Evolutionary conservation across 2,113 vertebrate genomes (phyloP).

Genomic region (Centropristis striata): DNA sequence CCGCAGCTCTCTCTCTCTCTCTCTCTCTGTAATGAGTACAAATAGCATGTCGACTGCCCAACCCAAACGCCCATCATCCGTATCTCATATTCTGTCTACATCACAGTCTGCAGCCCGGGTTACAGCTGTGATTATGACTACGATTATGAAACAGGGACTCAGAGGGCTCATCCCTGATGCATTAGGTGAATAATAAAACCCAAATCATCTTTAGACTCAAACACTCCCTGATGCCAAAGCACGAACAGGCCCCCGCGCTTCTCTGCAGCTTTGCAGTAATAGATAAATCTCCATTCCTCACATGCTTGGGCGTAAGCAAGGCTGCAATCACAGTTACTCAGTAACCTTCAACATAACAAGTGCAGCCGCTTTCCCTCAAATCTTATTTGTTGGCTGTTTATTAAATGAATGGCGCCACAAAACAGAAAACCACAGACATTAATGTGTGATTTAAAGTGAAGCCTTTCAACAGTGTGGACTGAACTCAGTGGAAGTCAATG

Average conservation of each 20-base stretch:
- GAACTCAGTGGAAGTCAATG: background rate
- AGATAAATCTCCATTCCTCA: constrained; percentile 49
- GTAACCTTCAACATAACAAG: constrained; percentile 2
- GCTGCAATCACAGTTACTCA: constrained; percentile 17
- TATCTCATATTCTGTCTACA: constrained; percentile 44
- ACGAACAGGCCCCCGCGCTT: constrained; percentile 1
- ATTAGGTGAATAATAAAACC: constrained; percentile 67
- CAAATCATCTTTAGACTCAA: constrained; percentile 57
- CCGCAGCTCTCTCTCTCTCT: constrained; percentile 25
- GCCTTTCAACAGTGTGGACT: background rate
- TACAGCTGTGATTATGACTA: constrained; percentile 49
- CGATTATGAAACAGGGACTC: constrained; percentile 68
- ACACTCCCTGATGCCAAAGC: constrained; percentile 41
- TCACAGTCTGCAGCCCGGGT: constrained; percentile 37
- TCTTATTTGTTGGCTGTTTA: constrained; percentile 40
- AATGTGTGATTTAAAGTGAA: background rate
- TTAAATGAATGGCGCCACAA: constrained; percentile 26
- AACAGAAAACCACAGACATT: background rate
- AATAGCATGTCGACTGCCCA: constrained; percentile 47
- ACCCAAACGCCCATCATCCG: constrained; percentile 40
- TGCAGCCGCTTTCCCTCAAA: constrained; percentile 6
- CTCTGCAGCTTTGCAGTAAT: constrained; percentile 41
- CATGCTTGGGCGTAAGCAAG: constrained; percentile 26
- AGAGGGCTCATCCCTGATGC: constrained; percentile 56
- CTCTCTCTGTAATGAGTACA: constrained; percentile 65